Percentiles rank a stretch among this genome's conserved stretches.
Evolutionary conservation across 2,113 vertebrate species (phyloP).

Genomic region (Sapajus apella): DNA sequence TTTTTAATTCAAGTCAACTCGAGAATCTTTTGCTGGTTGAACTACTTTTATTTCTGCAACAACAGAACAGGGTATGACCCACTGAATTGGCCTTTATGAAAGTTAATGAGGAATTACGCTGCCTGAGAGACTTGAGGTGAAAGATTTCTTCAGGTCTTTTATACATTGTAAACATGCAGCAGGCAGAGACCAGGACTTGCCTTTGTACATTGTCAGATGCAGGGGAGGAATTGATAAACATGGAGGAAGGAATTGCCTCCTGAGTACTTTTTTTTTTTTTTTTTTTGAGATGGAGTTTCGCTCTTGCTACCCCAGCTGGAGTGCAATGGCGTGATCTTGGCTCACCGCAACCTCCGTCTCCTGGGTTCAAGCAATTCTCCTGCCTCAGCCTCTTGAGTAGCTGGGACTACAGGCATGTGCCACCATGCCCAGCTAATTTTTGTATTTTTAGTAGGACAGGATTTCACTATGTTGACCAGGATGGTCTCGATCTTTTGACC

Average conservation of each 20-base stretch:
- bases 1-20: not conserved
- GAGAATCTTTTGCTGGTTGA: not conserved
- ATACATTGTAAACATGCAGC: not conserved
- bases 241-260: not conserved
- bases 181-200: not conserved
- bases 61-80: not conserved
- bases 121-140: slow-evolving; percentile 3
- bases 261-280: not conserved
- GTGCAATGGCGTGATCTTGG: no score
- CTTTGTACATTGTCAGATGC: not conserved
- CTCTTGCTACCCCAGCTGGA: no score
- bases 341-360: no score
- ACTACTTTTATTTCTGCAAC: slow-evolving; percentile 22
- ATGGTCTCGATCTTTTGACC: no score
- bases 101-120: slow-evolving; percentile 53
- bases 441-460: no score
- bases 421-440: no score
- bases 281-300: no score
- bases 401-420: no score
- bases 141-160: not conserved
- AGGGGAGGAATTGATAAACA: not conserved
- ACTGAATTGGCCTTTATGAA: slow-evolving; percentile 39
- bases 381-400: no score
- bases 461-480: no score
- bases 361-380: no score